Evolutionary conservation across 2,888 invertebrate genomes (phyloP).

Genomic region (Brenthis hecate): DNA sequence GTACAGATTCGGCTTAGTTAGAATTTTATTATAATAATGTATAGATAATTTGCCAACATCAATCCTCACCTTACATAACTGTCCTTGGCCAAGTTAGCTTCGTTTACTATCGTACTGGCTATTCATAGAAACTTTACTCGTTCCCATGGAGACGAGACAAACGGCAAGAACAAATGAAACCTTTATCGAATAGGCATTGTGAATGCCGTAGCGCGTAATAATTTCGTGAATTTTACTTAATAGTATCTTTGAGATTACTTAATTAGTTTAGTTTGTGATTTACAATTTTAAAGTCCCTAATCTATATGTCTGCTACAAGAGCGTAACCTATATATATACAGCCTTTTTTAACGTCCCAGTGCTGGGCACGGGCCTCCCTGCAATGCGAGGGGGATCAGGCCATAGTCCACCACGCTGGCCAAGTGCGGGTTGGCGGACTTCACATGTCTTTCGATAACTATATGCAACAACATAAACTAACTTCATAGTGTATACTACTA

Average conservation of each 20-base stretch:
- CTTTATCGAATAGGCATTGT: slow-evolving; percentile 18
- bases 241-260: neutral
- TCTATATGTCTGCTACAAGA: no score
- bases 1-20: no score
- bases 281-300: neutral
- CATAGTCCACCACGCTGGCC: no score
- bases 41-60: neutral
- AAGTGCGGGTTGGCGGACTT: no score
- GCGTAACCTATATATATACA: no score
- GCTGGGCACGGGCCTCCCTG: no score
- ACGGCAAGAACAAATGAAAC: slow-evolving; percentile 32
- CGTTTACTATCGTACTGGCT: slow-evolving; percentile 28
- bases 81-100: slow-evolving; percentile 35
- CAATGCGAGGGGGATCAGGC: no score
- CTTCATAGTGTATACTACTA: no score
- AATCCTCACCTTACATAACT: slow-evolving; percentile 25
- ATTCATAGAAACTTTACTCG: slow-evolving; percentile 32
- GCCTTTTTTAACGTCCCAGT: no score
- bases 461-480: no score
- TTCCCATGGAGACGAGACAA: slow-evolving; percentile 40
- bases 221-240: neutral
- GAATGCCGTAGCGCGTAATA: neutral
- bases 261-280: neutral
- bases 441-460: no score
- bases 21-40: no score